Evolutionary conservation across 1,140 invertebrate genomes (phyloP).

Genomic region (Magallana angulata): DNA sequence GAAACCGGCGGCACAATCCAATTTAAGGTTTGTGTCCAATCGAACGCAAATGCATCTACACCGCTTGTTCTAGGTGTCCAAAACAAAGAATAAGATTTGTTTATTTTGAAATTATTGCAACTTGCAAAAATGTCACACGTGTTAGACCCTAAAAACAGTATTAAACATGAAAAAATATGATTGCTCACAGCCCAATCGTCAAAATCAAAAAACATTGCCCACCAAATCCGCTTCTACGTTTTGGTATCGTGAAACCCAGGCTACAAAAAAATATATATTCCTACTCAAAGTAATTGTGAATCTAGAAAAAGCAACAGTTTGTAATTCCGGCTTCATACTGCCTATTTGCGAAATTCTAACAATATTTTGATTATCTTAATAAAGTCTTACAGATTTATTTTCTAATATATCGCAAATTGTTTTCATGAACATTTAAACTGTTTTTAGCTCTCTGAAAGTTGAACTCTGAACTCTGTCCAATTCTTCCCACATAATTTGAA

Average conservation of each 20-base stretch:
- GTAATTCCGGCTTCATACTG: too few relatives aligned
- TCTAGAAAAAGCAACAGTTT: too few relatives aligned
- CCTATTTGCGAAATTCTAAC: too few relatives aligned
- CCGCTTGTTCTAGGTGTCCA: conserved; percentile 39
- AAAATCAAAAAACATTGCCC: conserved; percentile 22
- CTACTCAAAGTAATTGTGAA: background rate
- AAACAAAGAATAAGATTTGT: conserved; percentile 35
- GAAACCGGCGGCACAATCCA: conserved; percentile 9
- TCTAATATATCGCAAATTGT: too few relatives aligned
- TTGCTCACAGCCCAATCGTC: background rate
- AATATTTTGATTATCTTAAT: too few relatives aligned
- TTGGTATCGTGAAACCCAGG: conserved; percentile 29
- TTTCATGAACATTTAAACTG: too few relatives aligned
- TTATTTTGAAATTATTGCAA: conserved; percentile 30
- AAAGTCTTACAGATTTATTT: too few relatives aligned
- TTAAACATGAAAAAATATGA: background rate
- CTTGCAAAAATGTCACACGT: background rate
- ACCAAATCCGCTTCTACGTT: conserved; percentile 40
- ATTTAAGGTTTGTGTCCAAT: conserved; percentile 41
- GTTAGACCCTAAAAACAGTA: background rate
- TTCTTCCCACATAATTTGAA: too few relatives aligned
- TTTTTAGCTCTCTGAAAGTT: too few relatives aligned
- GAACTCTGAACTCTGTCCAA: too few relatives aligned
- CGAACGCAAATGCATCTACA: conserved; percentile 49
- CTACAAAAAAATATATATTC: conserved; percentile 28